phyloP scores from a whole-genome alignment of 2,113 vertebrate species.

The Thalassoma bifasciatum region DNA sequence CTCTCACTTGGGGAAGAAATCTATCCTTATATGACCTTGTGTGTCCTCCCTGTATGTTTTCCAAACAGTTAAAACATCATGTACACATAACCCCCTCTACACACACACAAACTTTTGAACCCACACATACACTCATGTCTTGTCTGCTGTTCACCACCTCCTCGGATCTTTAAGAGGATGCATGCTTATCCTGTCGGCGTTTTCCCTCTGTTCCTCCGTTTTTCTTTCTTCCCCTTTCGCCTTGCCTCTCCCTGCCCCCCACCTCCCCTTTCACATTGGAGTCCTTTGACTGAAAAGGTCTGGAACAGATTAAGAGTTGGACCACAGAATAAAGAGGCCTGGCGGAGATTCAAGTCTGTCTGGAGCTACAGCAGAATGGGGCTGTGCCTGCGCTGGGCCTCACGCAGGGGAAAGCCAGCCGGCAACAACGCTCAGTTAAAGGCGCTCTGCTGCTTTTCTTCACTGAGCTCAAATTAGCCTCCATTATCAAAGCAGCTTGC shows the following conservation, averaged over 20 bases:
- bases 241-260: slow-evolving; percentile 62
- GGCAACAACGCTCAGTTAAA: slow-evolving; percentile 81
- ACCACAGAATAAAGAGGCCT: slow-evolving; percentile 92
- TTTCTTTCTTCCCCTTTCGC: slow-evolving; percentile 64
- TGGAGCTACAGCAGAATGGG: slow-evolving; percentile 85
- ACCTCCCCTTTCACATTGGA: slow-evolving; percentile 85
- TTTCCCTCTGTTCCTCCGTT: slow-evolving; percentile 69
- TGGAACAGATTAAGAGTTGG: slow-evolving; percentile 97
- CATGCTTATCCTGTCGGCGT: slow-evolving; percentile 77
- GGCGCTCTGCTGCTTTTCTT: slow-evolving; percentile 79
- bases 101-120: slow-evolving; percentile 42
- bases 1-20: neutral
- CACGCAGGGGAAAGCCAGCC: slow-evolving; percentile 83
- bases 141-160: slow-evolving; percentile 63
- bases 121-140: slow-evolving; percentile 44
- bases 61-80: slow-evolving; percentile 58
- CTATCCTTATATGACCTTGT: neutral
- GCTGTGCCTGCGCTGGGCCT: slow-evolving; percentile 86
- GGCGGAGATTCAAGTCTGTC: slow-evolving; percentile 93
- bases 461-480: slow-evolving; percentile 79
- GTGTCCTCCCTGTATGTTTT: neutral
- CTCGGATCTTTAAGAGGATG: slow-evolving; percentile 68
- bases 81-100: slow-evolving; percentile 37
- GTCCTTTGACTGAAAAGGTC: slow-evolving; percentile 95
- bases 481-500: slow-evolving; percentile 79